Evolutionary conservation across 2,113 vertebrate species (phyloP), one percentile per base, ranked within the genome.

Genomic region (Heloderma charlesbogerti): DNA sequence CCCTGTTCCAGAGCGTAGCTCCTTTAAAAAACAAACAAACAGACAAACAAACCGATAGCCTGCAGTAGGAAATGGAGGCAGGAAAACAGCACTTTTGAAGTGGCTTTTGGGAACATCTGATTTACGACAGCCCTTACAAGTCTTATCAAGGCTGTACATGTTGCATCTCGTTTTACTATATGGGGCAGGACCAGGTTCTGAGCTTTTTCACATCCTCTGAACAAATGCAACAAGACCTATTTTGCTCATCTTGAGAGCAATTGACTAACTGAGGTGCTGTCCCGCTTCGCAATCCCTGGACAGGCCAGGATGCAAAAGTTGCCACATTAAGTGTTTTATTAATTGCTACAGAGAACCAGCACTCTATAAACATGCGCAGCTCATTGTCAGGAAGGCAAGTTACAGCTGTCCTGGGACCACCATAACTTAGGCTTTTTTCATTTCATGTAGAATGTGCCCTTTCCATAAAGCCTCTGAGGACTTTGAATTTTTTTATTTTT

Each of bases 281-380:
- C 51, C 66, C 79, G 77, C 48, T 37, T 79, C 88, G 66, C 81
- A 67, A 83, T 34, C 7, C 0, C 7, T 34, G 63, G 0, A 0
- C 74, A 84, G 45, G 78, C 60, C 75, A 60, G 45, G 82, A 45
- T 31, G n/a, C 40, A 43, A 29, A 86, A 20, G 45, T 3, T 91
- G 91, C 86, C 83, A 75, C 71, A 71, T 67, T 75, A 72, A 75
- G 90, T 22, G 48, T 94, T 95, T 95, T 89, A 92, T 91, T 91
- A 88, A 93, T 91, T 84, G 85, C 93, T 0, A 1, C 87, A 74
- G 86, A 16, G 89, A 95, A 90, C 48, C 1, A 72, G 63, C 34
- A 2, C 43, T 67, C 8, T 75, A 88, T 90, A 86, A 92, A 87
- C 37, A 57, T 27, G 0, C 27, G 2, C 51, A 89, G 80, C 88